These are phyloP conservation scores for Cephus runcator DNA, from an alignment of 2,888 invertebrate genomes.

Conservation along the genomic window DNA sequence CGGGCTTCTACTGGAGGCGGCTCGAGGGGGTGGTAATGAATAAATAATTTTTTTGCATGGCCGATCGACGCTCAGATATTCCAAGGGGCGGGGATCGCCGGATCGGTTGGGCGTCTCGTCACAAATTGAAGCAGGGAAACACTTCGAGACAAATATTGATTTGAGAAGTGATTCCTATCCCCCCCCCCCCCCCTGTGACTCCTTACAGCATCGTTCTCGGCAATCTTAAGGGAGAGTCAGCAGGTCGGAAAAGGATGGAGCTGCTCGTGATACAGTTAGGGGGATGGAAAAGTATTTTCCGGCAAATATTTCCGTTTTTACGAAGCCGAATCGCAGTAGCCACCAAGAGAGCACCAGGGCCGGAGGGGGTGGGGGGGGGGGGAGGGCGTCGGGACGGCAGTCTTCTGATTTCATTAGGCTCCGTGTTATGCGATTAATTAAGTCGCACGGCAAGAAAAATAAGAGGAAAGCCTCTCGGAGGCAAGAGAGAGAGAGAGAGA, in stretches of 20 bases:
- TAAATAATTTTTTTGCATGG: conserved; percentile 12
- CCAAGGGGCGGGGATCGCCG: not conserved
- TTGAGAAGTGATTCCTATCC: conserved; percentile 13
- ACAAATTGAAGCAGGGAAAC: conserved; percentile 10
- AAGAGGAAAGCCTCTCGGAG: conserved; percentile 39
- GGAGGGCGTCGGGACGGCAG: conserved; percentile 27
- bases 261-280: not conserved
- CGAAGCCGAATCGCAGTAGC: conserved; percentile 29
- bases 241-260: not conserved
- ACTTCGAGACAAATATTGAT: conserved; percentile 18
- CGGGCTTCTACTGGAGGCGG: not conserved
- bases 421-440: conserved; percentile 67
- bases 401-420: conserved; percentile 65
- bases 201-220: not conserved
- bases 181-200: not conserved
- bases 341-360: conserved; percentile 17
- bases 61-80: conserved; percentile 8
- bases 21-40: conserved; percentile 12
- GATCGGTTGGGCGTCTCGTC: not conserved
- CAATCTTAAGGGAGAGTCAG: not conserved
- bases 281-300: conserved; percentile 53
- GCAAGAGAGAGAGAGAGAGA: not conserved
- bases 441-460: conserved; percentile 62
- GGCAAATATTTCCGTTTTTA: conserved; percentile 62
- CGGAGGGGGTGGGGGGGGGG: conserved; percentile 39